Percentiles rank a stretch among this genome's conserved stretches.
These are phyloP conservation scores for Aldrovandia affinis DNA, from an alignment of 2,797 vertebrate genomes.

Conservation along the genomic window DNA sequence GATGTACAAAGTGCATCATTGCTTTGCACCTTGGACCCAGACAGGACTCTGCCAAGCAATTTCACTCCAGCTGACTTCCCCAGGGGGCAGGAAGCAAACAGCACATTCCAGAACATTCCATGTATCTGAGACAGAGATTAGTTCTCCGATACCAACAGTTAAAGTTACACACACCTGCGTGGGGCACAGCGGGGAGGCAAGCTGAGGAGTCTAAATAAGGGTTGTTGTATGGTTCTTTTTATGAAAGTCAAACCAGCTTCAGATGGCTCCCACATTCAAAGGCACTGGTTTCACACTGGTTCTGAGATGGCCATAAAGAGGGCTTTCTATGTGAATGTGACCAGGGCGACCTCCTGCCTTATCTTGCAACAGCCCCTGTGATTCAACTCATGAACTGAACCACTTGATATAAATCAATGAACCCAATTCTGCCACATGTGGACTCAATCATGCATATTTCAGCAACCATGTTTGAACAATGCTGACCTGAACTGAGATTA, in stretches of 20 bases:
- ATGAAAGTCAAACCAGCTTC: conserved; percentile 63
- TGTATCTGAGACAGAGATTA: conserved; percentile 7
- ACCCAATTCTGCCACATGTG: conserved; percentile 74
- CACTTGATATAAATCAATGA: conserved; percentile 78
- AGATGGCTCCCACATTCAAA: conserved; percentile 74
- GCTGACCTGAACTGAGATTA: conserved; percentile 79
- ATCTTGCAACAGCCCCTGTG: conserved; percentile 76
- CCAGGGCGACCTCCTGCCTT: conserved; percentile 33
- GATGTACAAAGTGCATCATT: background rate
- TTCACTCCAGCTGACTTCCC: background rate
- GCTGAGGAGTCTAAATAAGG: conserved; percentile 69
- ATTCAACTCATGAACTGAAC: conserved; percentile 76
- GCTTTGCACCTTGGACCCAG: background rate
- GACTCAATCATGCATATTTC: conserved; percentile 85
- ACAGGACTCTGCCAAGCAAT: background rate
- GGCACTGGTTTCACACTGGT: conserved; percentile 67
- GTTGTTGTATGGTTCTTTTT: conserved; percentile 70
- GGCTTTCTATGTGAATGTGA: conserved; percentile 50
- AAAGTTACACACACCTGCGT: conserved; percentile 61
- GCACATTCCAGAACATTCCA: background rate
- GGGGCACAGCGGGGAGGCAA: conserved; percentile 56
- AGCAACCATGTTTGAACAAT: conserved; percentile 83
- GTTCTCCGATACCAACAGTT: conserved; percentile 2
- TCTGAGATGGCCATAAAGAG: conserved; percentile 71
- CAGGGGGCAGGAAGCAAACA: background rate